Evolutionary conservation across 2,888 invertebrate species (phyloP), one percentile per base, ranked within the genome.

Genomic region (Nomada lathburiana): DNA sequence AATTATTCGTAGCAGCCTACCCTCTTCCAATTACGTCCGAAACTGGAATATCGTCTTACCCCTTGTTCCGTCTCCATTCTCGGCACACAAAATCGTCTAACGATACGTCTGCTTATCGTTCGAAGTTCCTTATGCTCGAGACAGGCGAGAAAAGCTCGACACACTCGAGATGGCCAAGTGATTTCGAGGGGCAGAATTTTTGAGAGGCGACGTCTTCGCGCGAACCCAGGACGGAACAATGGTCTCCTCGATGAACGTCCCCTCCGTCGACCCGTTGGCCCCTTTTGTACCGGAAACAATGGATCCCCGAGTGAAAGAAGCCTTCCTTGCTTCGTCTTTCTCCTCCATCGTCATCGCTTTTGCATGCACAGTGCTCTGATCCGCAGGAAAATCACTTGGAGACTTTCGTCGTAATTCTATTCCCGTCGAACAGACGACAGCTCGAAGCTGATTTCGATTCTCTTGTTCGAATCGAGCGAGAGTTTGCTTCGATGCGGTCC

Each of bases 211-310:
- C 65, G 70, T 80, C 76, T 72, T 29, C 47, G 29, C 69, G 55
- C 64, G 82, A 65, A 20, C 52, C 23, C 29, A 7, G 13, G 52
- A 20, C 20, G 29, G 53, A 82, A 83, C 72, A 76, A 84, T 84
- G 65, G 69, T 42, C 16, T 62, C 47, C 82, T 64, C 68, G 76
- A 69, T 73, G 53, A 83, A 75, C 75, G 71, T 75, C 83, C 72
- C 50, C 68, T 55, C 53, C 44, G 70, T 60, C 69, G 72, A 73
- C 83, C 69, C 63, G 47, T 50, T 62, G 60, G 69, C 69, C 64
- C 67, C 80, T 62, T 83, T 83, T 84, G 79, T 84, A 65, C 73
- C 42, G 47, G 72, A 83, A 76, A 84, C 83, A 84, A 84, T 84
- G 76, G 72, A 36, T 13, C 65, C 29, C 29, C 23, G 18, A 16